Evolutionary conservation across 2,797 vertebrate genomes (phyloP).

Genomic region (Peromyscus aztecus): DNA sequence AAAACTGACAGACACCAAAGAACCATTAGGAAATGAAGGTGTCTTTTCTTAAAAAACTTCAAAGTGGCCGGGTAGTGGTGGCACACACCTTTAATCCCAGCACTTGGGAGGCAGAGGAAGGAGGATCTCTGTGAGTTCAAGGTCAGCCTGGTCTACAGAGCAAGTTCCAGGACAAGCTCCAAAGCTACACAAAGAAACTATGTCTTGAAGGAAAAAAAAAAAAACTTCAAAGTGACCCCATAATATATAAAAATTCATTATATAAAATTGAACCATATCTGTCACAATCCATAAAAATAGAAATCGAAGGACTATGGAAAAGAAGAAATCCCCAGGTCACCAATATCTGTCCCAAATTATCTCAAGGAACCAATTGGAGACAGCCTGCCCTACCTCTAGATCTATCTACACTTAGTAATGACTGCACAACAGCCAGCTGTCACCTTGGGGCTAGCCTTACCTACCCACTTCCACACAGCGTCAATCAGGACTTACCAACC

Average conservation of each 20-base stretch:
- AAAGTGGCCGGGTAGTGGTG: no score
- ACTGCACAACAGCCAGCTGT: background rate
- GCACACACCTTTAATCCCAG: no score
- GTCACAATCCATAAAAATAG: background rate
- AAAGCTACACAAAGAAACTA: no score
- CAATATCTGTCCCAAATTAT: background rate
- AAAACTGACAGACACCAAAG: background rate
- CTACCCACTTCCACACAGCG: background rate
- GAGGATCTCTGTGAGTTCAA: no score
- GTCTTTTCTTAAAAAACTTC: background rate
- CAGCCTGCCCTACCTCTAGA: background rate
- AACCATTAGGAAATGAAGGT: background rate
- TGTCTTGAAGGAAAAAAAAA: background rate
- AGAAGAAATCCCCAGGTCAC: background rate
- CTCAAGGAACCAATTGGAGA: background rate
- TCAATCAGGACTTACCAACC: background rate
- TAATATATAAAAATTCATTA: background rate
- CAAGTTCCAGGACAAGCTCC: no score
- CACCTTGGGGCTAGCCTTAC: background rate
- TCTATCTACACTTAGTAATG: background rate
- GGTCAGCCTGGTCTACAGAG: no score
- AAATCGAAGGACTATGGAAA: background rate
- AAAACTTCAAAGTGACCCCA: constrained; percentile 35
- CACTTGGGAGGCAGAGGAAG: no score
- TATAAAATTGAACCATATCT: background rate